These are phyloP conservation scores for Lepidocyrtinus sp. DNA, from an alignment of 2,888 invertebrate genomes.

Conservation along the genomic window DNA sequence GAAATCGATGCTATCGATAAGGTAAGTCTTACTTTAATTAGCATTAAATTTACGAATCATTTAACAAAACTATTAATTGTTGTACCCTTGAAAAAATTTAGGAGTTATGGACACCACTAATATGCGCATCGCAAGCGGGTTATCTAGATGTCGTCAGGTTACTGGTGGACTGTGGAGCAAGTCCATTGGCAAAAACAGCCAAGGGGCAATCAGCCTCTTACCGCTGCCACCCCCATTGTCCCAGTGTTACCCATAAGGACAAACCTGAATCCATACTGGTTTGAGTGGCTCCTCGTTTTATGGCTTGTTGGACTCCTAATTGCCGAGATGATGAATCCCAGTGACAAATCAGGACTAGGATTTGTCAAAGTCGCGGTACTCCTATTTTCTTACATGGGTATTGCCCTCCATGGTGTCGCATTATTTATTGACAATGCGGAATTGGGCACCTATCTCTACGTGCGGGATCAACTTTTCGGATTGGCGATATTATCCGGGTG, in stretches of 20 bases:
- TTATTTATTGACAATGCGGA: constrained; percentile 73
- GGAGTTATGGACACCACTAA: constrained; percentile 97
- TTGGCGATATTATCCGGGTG: constrained; percentile 95
- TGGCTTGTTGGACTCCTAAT: constrained; percentile 96
- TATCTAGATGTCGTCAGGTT: constrained; percentile 95
- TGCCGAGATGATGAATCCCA: constrained; percentile 89
- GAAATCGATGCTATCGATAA: constrained; percentile 98
- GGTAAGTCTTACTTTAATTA: no score
- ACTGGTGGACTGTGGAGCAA: constrained; percentile 95
- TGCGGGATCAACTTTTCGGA: constrained; percentile 97
- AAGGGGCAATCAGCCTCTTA: constrained; percentile 94
- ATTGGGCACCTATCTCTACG: constrained; percentile 92
- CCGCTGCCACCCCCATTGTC: constrained; percentile 90
- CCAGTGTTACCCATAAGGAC: constrained; percentile 79
- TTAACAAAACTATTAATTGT: no score
- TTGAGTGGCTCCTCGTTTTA: constrained; percentile 95
- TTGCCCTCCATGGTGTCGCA: constrained; percentile 89
- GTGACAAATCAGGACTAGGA: constrained; percentile 96
- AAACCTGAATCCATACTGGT: constrained; percentile 90
- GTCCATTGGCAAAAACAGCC: constrained; percentile 95
- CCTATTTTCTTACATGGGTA: constrained; percentile 90
- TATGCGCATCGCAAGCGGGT: constrained; percentile 95
- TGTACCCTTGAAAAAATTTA: no score
- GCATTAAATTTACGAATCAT: no score
- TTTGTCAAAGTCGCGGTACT: constrained; percentile 92